Percentiles rank a stretch among this genome's conserved stretches.
phyloP scores from a whole-genome alignment of 2,113 vertebrate species.

The Chionodraco myersi region DNA sequence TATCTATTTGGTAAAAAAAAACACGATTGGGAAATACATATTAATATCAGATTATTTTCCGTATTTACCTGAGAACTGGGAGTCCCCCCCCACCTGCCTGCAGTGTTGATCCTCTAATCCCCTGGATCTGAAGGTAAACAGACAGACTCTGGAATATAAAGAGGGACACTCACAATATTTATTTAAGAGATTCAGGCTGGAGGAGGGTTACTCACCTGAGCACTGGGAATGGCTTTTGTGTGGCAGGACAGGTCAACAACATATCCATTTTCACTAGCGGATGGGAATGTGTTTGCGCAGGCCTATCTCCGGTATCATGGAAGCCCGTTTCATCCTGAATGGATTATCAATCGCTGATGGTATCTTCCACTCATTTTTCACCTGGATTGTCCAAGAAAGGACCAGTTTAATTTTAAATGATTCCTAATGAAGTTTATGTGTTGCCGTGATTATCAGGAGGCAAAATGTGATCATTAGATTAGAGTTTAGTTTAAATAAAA shows the following conservation, averaged over 20 bases:
- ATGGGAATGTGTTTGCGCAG: slow-evolving; percentile 78
- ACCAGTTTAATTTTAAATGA: slow-evolving; percentile 5
- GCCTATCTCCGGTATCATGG: slow-evolving; percentile 70
- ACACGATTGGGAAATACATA: not conserved
- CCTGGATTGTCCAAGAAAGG: not conserved
- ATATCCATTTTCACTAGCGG: slow-evolving; percentile 83
- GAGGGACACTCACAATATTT: slow-evolving; percentile 88
- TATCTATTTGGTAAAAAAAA: not conserved
- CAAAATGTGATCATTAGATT: not conserved
- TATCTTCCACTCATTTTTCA: slow-evolving; percentile 33
- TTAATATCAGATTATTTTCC: not conserved
- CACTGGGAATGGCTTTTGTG: slow-evolving; percentile 76
- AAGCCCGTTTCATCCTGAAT: slow-evolving; percentile 50
- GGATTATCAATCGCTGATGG: slow-evolving; percentile 56
- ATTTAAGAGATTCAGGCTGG: slow-evolving; percentile 84
- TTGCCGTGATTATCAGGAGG: not conserved
- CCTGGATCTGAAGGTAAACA: slow-evolving; percentile 81
- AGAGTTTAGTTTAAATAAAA: not conserved
- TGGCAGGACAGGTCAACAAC: slow-evolving; percentile 76
- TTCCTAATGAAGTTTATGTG: not conserved
- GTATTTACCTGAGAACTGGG: slow-evolving; percentile 6
- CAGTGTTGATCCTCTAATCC: slow-evolving; percentile 78
- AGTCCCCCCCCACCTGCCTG: slow-evolving; percentile 15
- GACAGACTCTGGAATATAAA: slow-evolving; percentile 82
- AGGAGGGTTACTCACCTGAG: slow-evolving; percentile 86